A percentile compares a stretch with the other conserved stretches of the same genome.
These are phyloP conservation scores for Heterodera carotae DNA, from an alignment of 1,140 invertebrate species.

Conservation along the genomic window DNA sequence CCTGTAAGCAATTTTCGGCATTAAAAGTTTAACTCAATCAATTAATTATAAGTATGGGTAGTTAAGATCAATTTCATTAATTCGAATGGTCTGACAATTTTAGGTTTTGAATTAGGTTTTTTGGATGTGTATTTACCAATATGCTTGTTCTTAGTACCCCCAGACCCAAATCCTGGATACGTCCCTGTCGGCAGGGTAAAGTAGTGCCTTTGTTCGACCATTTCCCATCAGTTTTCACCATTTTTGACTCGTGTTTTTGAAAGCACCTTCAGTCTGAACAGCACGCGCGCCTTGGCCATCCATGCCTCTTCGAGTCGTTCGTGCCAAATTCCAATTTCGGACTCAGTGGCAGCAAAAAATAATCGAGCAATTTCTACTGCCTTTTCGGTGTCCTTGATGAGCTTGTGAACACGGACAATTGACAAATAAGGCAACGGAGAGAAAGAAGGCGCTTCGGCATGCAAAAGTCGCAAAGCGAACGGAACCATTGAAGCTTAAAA, in stretches of 20 bases:
- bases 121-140: too few species aligned
- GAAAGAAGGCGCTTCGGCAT: constrained; percentile 44
- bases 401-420: constrained; percentile 16
- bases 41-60: too few species aligned
- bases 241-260: too few species aligned
- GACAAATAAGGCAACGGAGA: constrained; percentile 50
- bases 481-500: constrained; percentile 5
- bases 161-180: too few species aligned
- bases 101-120: too few species aligned
- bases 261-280: constrained; percentile 10
- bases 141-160: too few species aligned
- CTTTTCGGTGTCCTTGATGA: constrained; percentile 23
- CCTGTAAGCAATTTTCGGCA: background rate
- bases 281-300: constrained; percentile 4
- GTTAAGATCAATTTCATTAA: too few species aligned
- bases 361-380: constrained; percentile 23
- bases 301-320: constrained; percentile 43
- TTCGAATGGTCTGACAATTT: too few species aligned
- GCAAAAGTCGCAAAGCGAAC: constrained; percentile 44
- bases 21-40: background rate
- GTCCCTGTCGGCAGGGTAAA: too few species aligned
- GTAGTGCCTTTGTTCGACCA: too few species aligned
- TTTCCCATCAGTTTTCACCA: too few species aligned
- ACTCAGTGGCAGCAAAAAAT: background rate
- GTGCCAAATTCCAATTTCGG: constrained; percentile 34